Evolutionary conservation across 1,140 invertebrate species (phyloP).

Genomic region (Pseudomyrmex concolor): DNA sequence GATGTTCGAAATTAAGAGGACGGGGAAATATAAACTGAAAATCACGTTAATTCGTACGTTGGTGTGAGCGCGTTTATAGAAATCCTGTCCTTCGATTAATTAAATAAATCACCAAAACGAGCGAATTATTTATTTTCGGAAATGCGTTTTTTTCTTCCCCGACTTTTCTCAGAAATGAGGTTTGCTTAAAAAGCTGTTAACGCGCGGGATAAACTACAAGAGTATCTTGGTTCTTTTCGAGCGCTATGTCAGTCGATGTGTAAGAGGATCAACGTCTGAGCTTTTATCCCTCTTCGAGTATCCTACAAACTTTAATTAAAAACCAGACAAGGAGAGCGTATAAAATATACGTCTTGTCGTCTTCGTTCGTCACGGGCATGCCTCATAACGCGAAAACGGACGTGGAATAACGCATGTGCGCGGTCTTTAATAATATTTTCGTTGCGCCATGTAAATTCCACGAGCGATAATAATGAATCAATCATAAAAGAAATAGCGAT

Average conservation of each 20-base stretch:
- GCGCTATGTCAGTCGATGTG: constrained; percentile 51
- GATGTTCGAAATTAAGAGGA: too few species aligned
- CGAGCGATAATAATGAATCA: constrained; percentile 16
- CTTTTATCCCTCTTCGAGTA: constrained; percentile 67
- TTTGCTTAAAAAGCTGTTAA: constrained; percentile 53
- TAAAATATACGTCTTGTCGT: constrained; percentile 39
- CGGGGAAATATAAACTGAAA: too few species aligned
- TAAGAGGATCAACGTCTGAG: constrained; percentile 54
- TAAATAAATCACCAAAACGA: not conserved
- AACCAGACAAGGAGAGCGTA: constrained; percentile 49
- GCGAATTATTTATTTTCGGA: not conserved
- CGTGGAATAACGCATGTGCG: constrained; percentile 16
- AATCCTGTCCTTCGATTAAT: not conserved
- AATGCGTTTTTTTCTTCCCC: constrained; percentile 5
- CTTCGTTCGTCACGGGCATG: constrained; percentile 40
- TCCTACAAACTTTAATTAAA: constrained; percentile 70
- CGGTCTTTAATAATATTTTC: constrained; percentile 49
- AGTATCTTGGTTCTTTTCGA: constrained; percentile 59
- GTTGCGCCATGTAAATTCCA: not conserved
- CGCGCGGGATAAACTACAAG: constrained; percentile 54
- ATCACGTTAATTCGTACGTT: too few species aligned
- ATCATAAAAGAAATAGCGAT: not conserved
- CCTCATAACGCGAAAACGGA: constrained; percentile 46
- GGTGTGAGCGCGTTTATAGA: too few species aligned
- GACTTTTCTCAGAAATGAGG: not conserved